Evolutionary conservation across 2,113 vertebrate species (phyloP).

Genomic region (Nothoprocta pentlandii): DNA sequence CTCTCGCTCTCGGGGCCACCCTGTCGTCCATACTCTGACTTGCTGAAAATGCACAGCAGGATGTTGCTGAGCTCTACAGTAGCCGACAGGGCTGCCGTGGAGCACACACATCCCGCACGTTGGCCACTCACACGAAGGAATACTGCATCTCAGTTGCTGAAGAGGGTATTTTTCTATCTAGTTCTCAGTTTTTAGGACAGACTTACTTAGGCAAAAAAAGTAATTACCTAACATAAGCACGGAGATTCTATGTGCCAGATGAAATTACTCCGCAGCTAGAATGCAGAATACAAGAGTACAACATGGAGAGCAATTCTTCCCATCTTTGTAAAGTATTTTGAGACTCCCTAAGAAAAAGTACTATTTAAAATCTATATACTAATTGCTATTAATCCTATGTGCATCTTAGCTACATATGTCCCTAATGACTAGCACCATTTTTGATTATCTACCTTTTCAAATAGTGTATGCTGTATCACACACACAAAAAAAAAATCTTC

Average conservation of each 20-base stretch:
- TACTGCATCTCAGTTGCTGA: not conserved
- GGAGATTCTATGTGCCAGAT: not conserved
- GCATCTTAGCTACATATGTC: not conserved
- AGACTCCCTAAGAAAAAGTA: not conserved
- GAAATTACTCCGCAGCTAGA: not conserved
- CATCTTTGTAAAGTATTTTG: not conserved
- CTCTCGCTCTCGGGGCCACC: not conserved
- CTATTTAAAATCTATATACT: not conserved
- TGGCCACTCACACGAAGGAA: not conserved
- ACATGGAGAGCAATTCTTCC: not conserved
- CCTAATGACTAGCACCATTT: not conserved
- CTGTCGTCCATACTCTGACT: not conserved
- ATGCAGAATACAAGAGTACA: not conserved
- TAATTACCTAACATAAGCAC: not conserved
- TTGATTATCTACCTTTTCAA: not conserved
- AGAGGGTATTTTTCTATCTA: not conserved
- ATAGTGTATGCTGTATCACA: not conserved
- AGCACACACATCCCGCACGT: not conserved
- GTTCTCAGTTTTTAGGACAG: not conserved
- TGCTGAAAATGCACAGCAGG: not conserved
- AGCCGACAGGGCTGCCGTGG: accelerated
- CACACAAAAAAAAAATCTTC: not conserved
- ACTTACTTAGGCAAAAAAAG: not conserved
- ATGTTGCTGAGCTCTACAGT: accelerated
- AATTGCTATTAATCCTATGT: not conserved